Conservation (phyloP, 2,113 vertebrate species). For the Bothrops jararaca region DNA sequence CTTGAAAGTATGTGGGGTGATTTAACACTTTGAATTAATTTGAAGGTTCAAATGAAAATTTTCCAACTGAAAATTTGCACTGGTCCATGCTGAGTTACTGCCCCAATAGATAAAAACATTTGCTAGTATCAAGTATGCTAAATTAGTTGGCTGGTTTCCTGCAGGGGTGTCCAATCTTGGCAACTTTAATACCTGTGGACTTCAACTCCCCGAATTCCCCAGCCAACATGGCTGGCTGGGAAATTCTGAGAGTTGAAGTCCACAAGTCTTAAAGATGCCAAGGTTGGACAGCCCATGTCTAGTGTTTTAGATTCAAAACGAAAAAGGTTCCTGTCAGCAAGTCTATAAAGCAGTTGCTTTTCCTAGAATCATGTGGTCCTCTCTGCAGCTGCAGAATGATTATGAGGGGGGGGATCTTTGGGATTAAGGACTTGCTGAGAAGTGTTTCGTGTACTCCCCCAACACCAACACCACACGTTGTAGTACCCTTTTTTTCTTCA, state of each 20-base stretch:
- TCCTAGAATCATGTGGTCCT: neutral
- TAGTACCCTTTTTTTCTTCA: neutral
- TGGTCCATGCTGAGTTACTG: neutral
- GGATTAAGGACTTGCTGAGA: neutral
- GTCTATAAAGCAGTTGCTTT: neutral
- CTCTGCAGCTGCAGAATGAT: neutral
- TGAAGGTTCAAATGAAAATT: neutral
- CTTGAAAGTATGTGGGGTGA: neutral
- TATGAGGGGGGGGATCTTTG: neutral
- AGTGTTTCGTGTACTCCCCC: neutral
- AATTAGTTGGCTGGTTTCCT: no score
- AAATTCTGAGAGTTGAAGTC: neutral
- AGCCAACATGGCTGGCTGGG: neutral
- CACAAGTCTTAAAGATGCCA: no score
- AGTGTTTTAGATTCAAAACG: neutral
- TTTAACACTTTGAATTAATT: neutral
- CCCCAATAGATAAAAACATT: neutral
- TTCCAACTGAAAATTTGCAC: neutral
- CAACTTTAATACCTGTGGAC: neutral
- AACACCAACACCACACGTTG: neutral
- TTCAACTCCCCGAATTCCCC: neutral
- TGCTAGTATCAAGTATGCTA: neutral
- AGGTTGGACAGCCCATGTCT: no score
- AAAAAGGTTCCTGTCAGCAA: neutral
- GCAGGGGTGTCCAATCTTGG: neutral